Base-by-base conservation (phyloP, 2,888 invertebrate species). In the Nipponacmea schrenckii region DNA sequence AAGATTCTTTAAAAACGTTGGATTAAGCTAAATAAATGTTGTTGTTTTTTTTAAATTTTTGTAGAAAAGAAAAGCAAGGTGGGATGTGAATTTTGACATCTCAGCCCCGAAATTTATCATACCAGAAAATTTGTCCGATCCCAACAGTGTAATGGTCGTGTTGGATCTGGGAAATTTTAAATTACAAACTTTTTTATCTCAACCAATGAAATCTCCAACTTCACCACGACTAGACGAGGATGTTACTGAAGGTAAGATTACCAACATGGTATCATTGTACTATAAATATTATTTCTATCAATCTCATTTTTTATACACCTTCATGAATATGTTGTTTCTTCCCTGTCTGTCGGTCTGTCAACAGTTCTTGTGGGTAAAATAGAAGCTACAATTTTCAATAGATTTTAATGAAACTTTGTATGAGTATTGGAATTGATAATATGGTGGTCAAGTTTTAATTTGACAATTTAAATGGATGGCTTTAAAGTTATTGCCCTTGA, bases 61-160 rank as follows among this genome's bases (percentile, higher is more conserved):
- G 8, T 70, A 85, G 84, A 76, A 79, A 14, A 79, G 82, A 73
- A 79, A 83, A 20, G 86, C 84, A 70, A 83, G 86, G 20, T 97
- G 96, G 96, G 94, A 95, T 77, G 91, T 97, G 75, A 93, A 95
- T 85, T 91, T 97, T 80, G 96, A 97, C 89, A 94, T 98, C 77
- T 95, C 95, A 5, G 97, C 97, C 1, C 97, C 97, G 0, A 96
- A 96, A 88, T 95, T 98, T 78, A 92, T 97, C 81, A 92, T 97
- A 77, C 95, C 96, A 62, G 96, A 96, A 79, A 86, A 85, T 71
- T 87, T 90, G 69, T 75, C 79, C 2, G 87, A 88, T 71, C 76
- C 80, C 20, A 86, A 88, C 69, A 86, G 89, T 0, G 83, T 83
- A 4, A 79, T 89, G 74, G 89, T 96, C 68, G 93, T 97, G 65